phyloP scores from a whole-genome alignment of 2,113 vertebrate genomes.

The Aegotheles bennettii region DNA sequence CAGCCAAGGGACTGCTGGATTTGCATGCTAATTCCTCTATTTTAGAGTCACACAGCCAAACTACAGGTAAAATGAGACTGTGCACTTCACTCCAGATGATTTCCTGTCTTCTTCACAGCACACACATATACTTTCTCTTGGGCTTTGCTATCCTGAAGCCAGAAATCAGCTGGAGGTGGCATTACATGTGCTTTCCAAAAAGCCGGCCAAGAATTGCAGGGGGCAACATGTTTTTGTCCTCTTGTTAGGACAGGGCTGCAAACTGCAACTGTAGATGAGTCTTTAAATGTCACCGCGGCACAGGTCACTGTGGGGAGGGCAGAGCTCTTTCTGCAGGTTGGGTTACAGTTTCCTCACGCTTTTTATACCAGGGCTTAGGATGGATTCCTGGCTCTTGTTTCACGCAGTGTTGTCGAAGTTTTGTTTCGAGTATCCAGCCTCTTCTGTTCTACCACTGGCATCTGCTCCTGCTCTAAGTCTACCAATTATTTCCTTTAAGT shows the following conservation, averaged over 20 bases:
- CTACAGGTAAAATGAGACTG: constrained; percentile 1
- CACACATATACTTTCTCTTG: neutral
- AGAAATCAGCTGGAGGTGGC: neutral
- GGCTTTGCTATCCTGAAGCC: neutral
- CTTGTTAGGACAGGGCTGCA: neutral
- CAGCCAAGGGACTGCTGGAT: constrained; percentile 65
- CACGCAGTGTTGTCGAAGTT: neutral
- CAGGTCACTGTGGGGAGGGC: neutral
- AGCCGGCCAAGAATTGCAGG: neutral
- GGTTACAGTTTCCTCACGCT: neutral
- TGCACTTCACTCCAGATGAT: neutral
- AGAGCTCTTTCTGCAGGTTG: neutral
- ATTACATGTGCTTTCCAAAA: neutral
- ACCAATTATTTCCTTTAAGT: constrained; percentile 77
- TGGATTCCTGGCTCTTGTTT: neutral
- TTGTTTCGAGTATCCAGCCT: neutral
- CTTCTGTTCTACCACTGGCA: constrained; percentile 18
- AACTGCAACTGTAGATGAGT: neutral
- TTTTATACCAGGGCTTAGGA: neutral
- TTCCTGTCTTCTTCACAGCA: neutral
- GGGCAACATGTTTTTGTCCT: neutral
- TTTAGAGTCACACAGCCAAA: neutral
- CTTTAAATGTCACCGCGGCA: neutral
- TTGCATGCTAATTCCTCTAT: constrained; percentile 33
- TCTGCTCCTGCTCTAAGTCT: constrained; percentile 58